Evolutionary conservation across 2,797 vertebrate genomes (phyloP).

Genomic region (Tamandua tetradactyla): DNA sequence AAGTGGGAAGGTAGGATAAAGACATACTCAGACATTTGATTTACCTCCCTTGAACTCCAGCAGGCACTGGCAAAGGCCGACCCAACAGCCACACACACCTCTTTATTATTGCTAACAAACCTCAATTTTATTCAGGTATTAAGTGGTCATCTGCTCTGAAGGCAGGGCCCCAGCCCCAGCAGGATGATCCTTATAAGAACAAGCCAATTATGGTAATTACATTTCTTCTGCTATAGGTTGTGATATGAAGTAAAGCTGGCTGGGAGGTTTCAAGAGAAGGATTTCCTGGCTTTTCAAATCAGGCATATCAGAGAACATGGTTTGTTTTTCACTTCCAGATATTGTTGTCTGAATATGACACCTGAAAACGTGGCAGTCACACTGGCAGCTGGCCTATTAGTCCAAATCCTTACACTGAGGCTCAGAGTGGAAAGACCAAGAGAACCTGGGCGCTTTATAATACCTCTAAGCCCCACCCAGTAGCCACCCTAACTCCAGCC

Average conservation of each 20-base stretch:
- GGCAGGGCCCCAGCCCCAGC: background rate
- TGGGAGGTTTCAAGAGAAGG: background rate
- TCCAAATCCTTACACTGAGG: background rate
- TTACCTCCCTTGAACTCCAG: background rate
- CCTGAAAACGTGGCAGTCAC: background rate
- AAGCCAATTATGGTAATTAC: background rate
- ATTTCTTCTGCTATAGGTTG: background rate
- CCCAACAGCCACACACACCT: background rate
- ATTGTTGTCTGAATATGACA: background rate
- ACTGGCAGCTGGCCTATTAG: background rate
- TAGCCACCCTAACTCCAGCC: background rate
- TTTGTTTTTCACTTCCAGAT: background rate
- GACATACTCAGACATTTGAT: background rate
- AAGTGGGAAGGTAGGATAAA: background rate
- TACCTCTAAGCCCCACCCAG: background rate
- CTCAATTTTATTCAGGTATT: background rate
- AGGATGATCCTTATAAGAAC: background rate
- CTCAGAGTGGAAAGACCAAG: background rate
- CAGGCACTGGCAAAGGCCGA: background rate
- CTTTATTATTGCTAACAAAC: background rate
- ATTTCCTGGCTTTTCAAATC: background rate
- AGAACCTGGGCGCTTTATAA: background rate
- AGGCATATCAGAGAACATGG: background rate
- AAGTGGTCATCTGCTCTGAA: background rate
- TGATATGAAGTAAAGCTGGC: background rate